Evolutionary conservation across 2,888 invertebrate species (phyloP).

Genomic region (Erebia aethiops): DNA sequence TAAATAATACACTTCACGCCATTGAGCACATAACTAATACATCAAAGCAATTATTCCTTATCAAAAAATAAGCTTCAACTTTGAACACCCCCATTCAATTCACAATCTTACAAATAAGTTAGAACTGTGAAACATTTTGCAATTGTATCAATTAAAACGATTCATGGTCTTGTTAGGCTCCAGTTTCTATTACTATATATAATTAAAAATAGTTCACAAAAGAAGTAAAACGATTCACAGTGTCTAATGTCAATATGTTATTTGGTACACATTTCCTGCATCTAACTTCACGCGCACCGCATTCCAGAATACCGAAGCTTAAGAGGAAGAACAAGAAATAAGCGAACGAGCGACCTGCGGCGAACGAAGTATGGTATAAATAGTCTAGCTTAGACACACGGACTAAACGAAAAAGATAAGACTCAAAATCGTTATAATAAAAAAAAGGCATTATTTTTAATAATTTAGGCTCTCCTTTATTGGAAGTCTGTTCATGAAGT

Average conservation of each 20-base stretch:
- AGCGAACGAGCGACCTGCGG: constrained; percentile 68
- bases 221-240: constrained; percentile 33
- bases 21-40: constrained; percentile 58
- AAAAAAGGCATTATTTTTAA: no score
- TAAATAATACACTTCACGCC: constrained; percentile 66
- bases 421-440: background rate
- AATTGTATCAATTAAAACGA: background rate
- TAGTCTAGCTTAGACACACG: constrained; percentile 37
- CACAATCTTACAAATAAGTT: constrained; percentile 15
- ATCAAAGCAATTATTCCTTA: constrained; percentile 37
- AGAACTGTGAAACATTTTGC: constrained; percentile 34
- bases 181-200: background rate
- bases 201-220: background rate
- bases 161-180: no score
- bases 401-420: constrained; percentile 16
- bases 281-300: constrained; percentile 73
- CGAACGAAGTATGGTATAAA: constrained; percentile 69
- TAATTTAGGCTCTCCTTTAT: no score
- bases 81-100: constrained; percentile 19
- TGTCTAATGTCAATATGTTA: constrained; percentile 4
- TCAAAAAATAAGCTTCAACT: constrained; percentile 12
- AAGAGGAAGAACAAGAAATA: constrained; percentile 79
- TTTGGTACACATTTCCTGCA: constrained; percentile 44
- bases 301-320: constrained; percentile 80
- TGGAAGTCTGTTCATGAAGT: no score